Evolutionary conservation across 2,888 invertebrate species (phyloP).

Genomic region (Schizaphis graminum): DNA sequence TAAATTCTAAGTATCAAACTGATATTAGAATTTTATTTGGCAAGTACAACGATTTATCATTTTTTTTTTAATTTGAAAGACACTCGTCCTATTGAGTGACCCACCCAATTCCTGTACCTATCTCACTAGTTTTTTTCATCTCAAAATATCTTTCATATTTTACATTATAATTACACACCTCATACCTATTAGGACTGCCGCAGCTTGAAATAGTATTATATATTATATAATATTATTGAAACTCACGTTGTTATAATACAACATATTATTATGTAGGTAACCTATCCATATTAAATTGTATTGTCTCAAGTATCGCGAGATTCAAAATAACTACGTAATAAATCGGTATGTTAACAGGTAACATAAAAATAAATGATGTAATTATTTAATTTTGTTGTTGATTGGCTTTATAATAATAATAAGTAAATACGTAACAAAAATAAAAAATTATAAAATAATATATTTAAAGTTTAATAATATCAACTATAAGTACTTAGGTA

Average conservation of each 20-base stretch:
- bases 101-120: neutral
- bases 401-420: neutral
- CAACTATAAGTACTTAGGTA: neutral
- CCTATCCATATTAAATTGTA: neutral
- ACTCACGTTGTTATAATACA: neutral
- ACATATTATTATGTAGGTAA: neutral
- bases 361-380: neutral
- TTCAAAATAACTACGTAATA: neutral
- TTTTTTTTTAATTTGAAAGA: neutral
- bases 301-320: neutral
- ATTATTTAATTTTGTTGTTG: neutral
- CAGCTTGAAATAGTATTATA: neutral
- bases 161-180: neutral
- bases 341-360: neutral
- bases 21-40: neutral
- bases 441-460: neutral
- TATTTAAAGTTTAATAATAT: neutral
- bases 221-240: neutral
- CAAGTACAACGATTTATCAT: neutral
- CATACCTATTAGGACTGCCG: neutral
- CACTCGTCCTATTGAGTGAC: neutral
- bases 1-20: neutral
- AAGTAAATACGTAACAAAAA: slow-evolving; percentile 2
- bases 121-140: neutral
- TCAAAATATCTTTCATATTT: neutral